Evolutionary conservation across 2,888 invertebrate species (phyloP).

Genomic region (Ypsolopha sequella): DNA sequence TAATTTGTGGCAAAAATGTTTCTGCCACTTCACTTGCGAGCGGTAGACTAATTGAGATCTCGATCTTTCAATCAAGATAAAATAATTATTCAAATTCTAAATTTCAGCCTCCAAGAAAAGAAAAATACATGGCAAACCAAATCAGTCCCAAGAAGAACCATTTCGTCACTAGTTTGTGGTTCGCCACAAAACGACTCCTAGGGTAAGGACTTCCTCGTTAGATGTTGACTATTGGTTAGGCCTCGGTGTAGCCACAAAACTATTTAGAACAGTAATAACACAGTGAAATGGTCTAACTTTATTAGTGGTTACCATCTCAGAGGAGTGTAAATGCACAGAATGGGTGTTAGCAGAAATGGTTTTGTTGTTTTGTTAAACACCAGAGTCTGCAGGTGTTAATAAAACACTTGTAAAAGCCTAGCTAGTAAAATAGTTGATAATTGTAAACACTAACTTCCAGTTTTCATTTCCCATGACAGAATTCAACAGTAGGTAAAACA

Average conservation of each 20-base stretch:
- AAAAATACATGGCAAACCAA: neutral
- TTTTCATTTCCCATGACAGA: too few species aligned
- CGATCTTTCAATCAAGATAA: too few species aligned
- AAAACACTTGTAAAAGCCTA: too few species aligned
- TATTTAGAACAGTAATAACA: neutral
- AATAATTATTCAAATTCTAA: too few species aligned
- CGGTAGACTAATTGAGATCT: neutral
- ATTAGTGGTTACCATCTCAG: neutral
- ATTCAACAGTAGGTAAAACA: too few species aligned
- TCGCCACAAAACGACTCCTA: slow-evolving; percentile 36
- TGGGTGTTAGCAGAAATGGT: neutral
- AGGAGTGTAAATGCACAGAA: neutral
- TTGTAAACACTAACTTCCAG: too few species aligned
- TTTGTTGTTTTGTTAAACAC: neutral
- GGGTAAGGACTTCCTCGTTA: slow-evolving; percentile 33
- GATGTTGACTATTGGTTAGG: slow-evolving; percentile 16
- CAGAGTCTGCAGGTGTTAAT: neutral
- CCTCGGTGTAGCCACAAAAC: neutral
- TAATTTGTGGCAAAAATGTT: slow-evolving; percentile 8
- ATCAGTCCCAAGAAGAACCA: neutral
- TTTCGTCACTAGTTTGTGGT: slow-evolving; percentile 30
- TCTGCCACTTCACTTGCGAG: neutral
- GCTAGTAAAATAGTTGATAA: too few species aligned
- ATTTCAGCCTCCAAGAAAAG: neutral
- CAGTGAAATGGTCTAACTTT: neutral